Evolutionary conservation across 2,113 vertebrate species (phyloP).

Genomic region (Periophthalmus modestus): DNA sequence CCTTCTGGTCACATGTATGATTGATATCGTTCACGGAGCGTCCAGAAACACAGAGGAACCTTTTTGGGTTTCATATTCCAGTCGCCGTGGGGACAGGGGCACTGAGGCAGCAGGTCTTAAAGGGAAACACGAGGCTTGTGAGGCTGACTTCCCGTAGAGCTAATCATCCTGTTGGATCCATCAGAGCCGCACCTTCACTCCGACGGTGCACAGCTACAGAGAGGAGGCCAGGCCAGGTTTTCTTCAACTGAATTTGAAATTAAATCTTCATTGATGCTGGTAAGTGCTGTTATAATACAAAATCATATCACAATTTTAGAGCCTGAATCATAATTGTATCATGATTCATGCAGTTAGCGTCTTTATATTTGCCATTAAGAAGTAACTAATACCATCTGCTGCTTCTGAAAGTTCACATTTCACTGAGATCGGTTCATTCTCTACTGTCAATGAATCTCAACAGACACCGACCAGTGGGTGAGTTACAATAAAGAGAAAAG

Average conservation of each 20-base stretch:
- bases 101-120: conserved; percentile 23
- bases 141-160: conserved; percentile 5
- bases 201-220: conserved; percentile 7
- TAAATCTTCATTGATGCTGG: background rate
- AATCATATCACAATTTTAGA: too few relatives aligned
- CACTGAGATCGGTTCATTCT: too few relatives aligned
- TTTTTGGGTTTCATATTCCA: conserved; percentile 10
- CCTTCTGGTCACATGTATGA: background rate
- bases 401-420: too few relatives aligned
- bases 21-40: background rate
- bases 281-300: too few relatives aligned
- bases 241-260: background rate
- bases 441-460: too few relatives aligned
- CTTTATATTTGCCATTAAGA: too few relatives aligned
- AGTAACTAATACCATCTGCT: too few relatives aligned
- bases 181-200: conserved; percentile 27
- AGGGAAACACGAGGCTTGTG: conserved; percentile 9
- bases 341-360: too few relatives aligned
- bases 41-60: conserved; percentile 2
- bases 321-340: too few relatives aligned
- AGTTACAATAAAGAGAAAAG: too few relatives aligned
- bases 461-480: too few relatives aligned
- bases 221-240: background rate
- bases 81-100: background rate
- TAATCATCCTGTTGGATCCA: conserved; percentile 37